Percentiles rank a stretch among this genome's conserved stretches.
phyloP scores from a whole-genome alignment of 2,113 vertebrate species.

The Pituophis catenifer region DNA sequence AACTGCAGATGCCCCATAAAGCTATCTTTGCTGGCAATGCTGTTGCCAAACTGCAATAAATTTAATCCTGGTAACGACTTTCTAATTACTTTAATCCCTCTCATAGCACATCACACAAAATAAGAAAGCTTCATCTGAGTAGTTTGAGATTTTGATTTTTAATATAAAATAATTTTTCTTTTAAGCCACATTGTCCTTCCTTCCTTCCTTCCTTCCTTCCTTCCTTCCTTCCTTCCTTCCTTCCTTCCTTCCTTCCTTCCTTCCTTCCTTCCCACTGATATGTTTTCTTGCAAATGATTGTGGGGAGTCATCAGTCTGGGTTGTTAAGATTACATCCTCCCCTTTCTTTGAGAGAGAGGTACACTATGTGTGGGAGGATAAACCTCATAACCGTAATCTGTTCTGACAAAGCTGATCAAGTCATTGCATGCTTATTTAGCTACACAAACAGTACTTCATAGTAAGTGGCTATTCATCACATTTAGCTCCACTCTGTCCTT shows the following conservation, averaged over 20 bases:
- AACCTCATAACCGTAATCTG: not conserved
- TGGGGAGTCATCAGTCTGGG: not conserved
- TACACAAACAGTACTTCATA: not conserved
- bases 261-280: no score
- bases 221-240: not conserved
- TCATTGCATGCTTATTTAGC: not conserved
- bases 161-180: not conserved
- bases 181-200: not conserved
- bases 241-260: not conserved
- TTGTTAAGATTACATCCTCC: not conserved
- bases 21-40: not conserved
- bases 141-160: not conserved
- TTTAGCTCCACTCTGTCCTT: conserved; percentile 9
- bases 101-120: not conserved
- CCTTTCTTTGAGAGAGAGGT: not conserved
- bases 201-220: no score
- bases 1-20: not conserved
- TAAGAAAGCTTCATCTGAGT: not conserved
- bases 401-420: not conserved
- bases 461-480: conserved; percentile 26
- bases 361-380: not conserved
- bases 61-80: not conserved
- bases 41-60: not conserved
- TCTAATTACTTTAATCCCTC: not conserved
- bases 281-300: not conserved